Evolutionary conservation across 2,888 invertebrate genomes (phyloP), one percentile per base, ranked within the genome.

Genomic region (Cataglyphis rosenhaueri): DNA sequence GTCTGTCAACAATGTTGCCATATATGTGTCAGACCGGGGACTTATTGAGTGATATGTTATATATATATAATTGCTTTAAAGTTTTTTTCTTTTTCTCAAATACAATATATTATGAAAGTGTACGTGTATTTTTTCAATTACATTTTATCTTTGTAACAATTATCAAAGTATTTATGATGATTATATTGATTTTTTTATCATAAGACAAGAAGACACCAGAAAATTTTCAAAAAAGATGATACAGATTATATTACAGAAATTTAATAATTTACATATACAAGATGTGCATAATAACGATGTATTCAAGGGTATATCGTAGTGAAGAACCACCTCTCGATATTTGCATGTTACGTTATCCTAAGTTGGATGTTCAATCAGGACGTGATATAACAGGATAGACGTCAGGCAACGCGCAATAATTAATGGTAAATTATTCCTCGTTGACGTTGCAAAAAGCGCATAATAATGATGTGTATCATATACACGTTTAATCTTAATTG

Each of bases 391-490:
- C 62, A 52, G 70, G 78, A 82, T 75, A 62, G 70, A 85, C 86
- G 83, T 88, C 87, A 76, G 85, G 81, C 85, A 73, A 83, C 29
- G 44, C 66, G 73, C 48, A 75, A 85, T 85, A 75, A 85, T 85
- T 85, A 87, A 65, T 83, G 83, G 84, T 87, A 86, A 87, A 90
- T 87, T 87, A 89, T 91, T 91, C 88, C 79, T 87, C 70, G 66
- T 38, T 59, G 76, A 52, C 18, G 44, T 59, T 44, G 81, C 71
- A 61, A 76, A 55, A 82, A 82, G 75, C 61, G 71, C 74, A 84
- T 76, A 59, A 79, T 76, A 82, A 73, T 59, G 79, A 86, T 21
- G 21, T 70, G 15, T n/a, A 8, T 48, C 78, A 48, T 41, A 70
- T 59, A 32, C 55, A 29, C 66, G 29, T 15, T 76, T 59, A 18